Conservation (phyloP, 92 coral and sea anemone genomes). For the Palythoa grandis region DNA sequence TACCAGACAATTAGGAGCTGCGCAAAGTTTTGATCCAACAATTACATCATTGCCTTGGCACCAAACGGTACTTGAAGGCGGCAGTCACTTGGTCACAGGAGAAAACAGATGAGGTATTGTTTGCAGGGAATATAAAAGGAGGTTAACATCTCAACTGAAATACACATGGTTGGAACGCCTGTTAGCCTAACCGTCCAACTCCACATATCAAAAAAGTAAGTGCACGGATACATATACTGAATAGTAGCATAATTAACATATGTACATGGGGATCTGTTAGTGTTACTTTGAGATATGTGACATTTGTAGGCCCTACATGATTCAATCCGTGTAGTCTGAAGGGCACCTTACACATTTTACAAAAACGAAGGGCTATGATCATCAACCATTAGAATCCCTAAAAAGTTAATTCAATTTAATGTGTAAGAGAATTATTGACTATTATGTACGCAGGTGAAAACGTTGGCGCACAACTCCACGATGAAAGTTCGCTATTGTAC, state of each 20-base stretch:
- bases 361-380: not conserved
- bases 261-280: not conserved
- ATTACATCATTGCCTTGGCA: slow-evolving; percentile 41
- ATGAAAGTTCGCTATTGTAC: too few species aligned
- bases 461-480: too few species aligned
- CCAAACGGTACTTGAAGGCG: slow-evolving; percentile 34
- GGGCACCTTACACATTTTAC: not conserved
- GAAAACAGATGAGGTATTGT: slow-evolving; percentile 44
- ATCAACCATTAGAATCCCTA: not conserved
- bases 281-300: not conserved
- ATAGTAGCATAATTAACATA: not conserved
- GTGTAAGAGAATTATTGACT: too few species aligned
- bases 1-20: slow-evolving; percentile 45
- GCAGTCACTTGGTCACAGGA: not conserved
- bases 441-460: too few species aligned
- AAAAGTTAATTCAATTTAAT: too few species aligned
- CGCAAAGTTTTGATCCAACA: slow-evolving; percentile 40
- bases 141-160: not conserved
- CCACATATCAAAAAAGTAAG: not conserved
- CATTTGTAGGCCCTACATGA: not conserved
- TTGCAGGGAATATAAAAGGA: not conserved
- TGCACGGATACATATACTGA: not conserved
- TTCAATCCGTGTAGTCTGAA: not conserved
- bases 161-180: not conserved
- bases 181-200: not conserved